Base-by-base conservation (phyloP, 1,140 invertebrate species). In the Calosoma granatense region DNA sequence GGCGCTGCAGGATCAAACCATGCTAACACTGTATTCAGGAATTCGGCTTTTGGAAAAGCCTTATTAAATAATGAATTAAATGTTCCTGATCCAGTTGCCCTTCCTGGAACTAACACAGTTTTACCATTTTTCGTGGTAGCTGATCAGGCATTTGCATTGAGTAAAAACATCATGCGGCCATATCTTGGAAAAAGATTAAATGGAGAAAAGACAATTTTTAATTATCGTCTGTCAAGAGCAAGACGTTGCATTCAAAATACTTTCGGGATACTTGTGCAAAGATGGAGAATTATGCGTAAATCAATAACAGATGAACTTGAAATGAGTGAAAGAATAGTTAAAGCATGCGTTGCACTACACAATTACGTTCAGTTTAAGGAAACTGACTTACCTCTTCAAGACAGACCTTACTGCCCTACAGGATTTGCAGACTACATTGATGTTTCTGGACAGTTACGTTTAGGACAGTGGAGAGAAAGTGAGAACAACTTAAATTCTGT, bases 111-210 rank as follows among this genome's bases (percentile, higher is more conserved):
- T 12, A 14, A 26, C 4, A 21, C 4, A 19, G 1, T 1, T 2
- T 11, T 58, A 22, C 52, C 36, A 54, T 73, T 20, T 30, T 36
- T 19, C 11, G 6, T 53, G 2, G 64, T 72, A 0, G 67, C 56
- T 22, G 76, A 78, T 63, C 72, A 75, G 58, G 76, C 70, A 21
- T 78, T 77, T 62, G 65, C 73, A 14, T 57, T 78, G 51, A 64
- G 63, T 36, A 56, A 60, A 56, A 64, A 70, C 55, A 56, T 77
- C 54, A 68, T 77, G 67, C 70, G 68, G 52, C 71, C 73, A 58
- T 78, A 68, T 61, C 59, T 63, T n/a, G 36, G 63, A 61, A 17
- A 62, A 65, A 55, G 69, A 20, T 59, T 54, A 51, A 54, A 62
- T 9, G n/a, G n/a, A 36, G 52, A 67, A 58, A 59, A 76, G 64